Base-by-base conservation (phyloP, 2,888 invertebrate genomes). In the Caenorhabditis virilis region DNA sequence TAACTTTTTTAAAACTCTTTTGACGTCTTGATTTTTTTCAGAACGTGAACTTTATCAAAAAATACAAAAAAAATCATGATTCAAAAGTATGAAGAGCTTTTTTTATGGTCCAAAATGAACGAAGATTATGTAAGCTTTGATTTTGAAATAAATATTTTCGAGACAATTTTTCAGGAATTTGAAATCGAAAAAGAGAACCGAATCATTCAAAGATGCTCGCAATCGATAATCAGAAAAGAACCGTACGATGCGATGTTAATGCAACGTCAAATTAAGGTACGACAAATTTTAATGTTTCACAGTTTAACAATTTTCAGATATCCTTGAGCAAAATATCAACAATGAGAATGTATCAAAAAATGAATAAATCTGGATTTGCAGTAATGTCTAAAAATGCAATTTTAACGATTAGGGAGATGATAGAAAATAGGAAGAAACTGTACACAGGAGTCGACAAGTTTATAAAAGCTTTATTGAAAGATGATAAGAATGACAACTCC, bases 201-300 rank as follows among this genome's bases (percentile, higher is more conserved):
- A n/a, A 64, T 64, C 20, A 51, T 58, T n/a, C 55, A 64, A 41
- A 30, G 64, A 42, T 64, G 64, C 26, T 51, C 55, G 20, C 41
- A 42, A 33, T 59, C 59, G 9, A 59, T 64, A 22, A 51, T 55
- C 22, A 43, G 18, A 11, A 55, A 55, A 18, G 64, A 64, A 38
- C 64, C 64, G 15, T 64, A 64, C 30, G 59, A 64, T 47, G 42
- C 55, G 41, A 30, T 25, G 2, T 47, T 47, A 7, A 55, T 64
- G 58, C 55, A 52, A 23, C 47, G 54, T 23, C 59, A 64, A 42
- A 59, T 64, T 39, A 41, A 59, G 23, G 63, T 63, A 30, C 33
- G 45, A 3, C 6, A 18, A 4, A 13, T 25, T 4, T 25, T 13
- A 15, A 15, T 27, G 16, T n/a, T 45, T 23, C 18, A 18, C 13